A percentile compares a stretch with the other conserved stretches of the same genome.
These are phyloP conservation scores for Geococcyx californianus DNA, from an alignment of 2,113 vertebrate species.

Conservation along the genomic window DNA sequence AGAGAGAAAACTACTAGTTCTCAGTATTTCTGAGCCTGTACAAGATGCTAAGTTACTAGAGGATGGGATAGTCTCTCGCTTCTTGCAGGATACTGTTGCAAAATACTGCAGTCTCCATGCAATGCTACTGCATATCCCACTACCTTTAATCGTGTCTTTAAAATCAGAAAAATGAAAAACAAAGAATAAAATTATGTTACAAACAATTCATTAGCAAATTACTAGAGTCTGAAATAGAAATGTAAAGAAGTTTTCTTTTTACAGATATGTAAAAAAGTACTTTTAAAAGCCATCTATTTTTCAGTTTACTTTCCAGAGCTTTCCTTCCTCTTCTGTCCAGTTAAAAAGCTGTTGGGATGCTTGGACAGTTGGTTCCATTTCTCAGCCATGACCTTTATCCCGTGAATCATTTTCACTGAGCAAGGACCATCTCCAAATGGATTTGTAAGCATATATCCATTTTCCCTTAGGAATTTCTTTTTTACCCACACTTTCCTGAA, in stretches of 20 bases:
- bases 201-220: neutral
- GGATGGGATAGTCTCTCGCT: neutral
- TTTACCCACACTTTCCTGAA: neutral
- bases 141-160: neutral
- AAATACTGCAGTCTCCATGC: neutral
- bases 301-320: neutral
- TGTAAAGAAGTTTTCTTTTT: neutral
- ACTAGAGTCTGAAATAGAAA: neutral
- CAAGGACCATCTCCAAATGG: neutral
- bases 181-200: neutral
- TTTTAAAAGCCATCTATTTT: neutral
- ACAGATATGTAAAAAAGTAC: neutral
- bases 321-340: neutral
- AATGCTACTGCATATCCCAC: neutral
- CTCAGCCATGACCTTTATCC: neutral
- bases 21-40: neutral
- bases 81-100: neutral
- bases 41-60: rapidly evolving
- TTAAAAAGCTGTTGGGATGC: neutral
- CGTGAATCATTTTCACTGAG: neutral
- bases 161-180: neutral
- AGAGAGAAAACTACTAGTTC: neutral
- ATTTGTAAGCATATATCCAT: neutral
- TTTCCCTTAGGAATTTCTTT: neutral
- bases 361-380: neutral